Percentiles rank a stretch among this genome's conserved stretches.
These are phyloP conservation scores for Spicauda simplicius DNA, from an alignment of 2,888 invertebrate genomes.

Conservation along the genomic window DNA sequence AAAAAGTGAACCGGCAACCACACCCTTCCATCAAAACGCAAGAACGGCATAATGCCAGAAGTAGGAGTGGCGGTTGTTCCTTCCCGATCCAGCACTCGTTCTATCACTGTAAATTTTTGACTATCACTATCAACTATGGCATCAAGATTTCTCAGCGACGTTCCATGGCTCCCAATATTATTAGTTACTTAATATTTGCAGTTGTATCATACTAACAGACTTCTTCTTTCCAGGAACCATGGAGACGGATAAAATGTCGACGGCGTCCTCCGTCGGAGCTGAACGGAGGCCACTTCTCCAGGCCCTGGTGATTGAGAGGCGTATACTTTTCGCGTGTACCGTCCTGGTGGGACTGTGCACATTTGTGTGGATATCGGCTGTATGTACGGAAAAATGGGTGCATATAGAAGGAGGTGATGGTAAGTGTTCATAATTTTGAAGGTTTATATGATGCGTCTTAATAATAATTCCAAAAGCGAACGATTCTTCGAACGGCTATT, in stretches of 20 bases:
- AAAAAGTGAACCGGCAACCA: too few relatives aligned
- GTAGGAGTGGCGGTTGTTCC: too few relatives aligned
- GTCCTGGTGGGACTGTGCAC: conserved; percentile 87
- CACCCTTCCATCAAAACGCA: too few relatives aligned
- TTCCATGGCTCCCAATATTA: background rate
- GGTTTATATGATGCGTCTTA: background rate
- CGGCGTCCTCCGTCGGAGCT: conserved; percentile 87
- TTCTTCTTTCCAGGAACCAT: conserved; percentile 49
- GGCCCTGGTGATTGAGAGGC: conserved; percentile 88
- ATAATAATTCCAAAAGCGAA: too few relatives aligned
- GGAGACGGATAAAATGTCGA: conserved; percentile 85
- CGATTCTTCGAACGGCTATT: too few relatives aligned
- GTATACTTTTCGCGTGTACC: conserved; percentile 89
- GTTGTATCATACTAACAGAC: background rate
- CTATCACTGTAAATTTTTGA: too few relatives aligned
- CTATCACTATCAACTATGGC: too few relatives aligned
- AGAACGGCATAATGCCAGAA: too few relatives aligned
- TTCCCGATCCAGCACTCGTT: too few relatives aligned
- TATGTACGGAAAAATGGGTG: conserved; percentile 91
- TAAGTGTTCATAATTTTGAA: conserved; percentile 47
- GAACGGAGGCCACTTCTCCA: conserved; percentile 84
- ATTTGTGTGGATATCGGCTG: conserved; percentile 89
- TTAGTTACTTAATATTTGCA: background rate
- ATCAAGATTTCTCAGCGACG: too few relatives aligned
- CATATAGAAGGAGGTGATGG: conserved; percentile 78